phyloP scores from a whole-genome alignment of 2,888 invertebrate genomes.

The Meiosimyza platycephala region DNA sequence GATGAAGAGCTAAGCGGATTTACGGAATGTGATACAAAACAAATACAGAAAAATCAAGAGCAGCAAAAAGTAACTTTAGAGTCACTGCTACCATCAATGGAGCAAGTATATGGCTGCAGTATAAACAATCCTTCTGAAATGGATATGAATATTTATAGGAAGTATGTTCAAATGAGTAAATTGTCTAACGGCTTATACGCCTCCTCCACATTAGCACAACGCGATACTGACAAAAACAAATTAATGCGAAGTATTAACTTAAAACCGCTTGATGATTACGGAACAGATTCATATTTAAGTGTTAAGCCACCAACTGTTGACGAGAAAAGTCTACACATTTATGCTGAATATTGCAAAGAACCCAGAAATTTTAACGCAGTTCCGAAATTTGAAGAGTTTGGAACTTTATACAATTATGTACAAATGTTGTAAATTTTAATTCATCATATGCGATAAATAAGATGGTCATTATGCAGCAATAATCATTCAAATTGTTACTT shows the following conservation, averaged over 20 bases:
- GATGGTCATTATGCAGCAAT: too few relatives aligned
- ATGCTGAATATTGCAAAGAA: conserved; percentile 60
- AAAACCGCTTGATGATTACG: conserved; percentile 58
- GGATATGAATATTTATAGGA: conserved; percentile 62
- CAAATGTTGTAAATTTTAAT: conserved; percentile 48
- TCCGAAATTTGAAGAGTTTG: conserved; percentile 58
- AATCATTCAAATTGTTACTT: too few relatives aligned
- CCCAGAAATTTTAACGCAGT: conserved; percentile 57
- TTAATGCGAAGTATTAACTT: conserved; percentile 57
- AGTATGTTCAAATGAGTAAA: conserved; percentile 64
- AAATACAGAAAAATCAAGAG: conserved; percentile 51
- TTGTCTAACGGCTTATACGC: conserved; percentile 39
- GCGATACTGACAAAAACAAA: conserved; percentile 56
- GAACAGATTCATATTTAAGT: conserved; percentile 60
- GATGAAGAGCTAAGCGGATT: conserved; percentile 74
- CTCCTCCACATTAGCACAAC: conserved; percentile 47
- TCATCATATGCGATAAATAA: too few relatives aligned
- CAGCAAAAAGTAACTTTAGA: conserved; percentile 55
- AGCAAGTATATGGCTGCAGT: conserved; percentile 62
- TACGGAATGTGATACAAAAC: conserved; percentile 55
- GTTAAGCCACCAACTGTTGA: conserved; percentile 60
- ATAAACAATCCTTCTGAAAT: conserved; percentile 58
- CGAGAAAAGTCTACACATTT: conserved; percentile 58
- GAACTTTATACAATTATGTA: conserved; percentile 56
- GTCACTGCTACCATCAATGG: conserved; percentile 62